Conservation (phyloP, 2,113 vertebrate species). For the Athene cunicularia region DNA sequence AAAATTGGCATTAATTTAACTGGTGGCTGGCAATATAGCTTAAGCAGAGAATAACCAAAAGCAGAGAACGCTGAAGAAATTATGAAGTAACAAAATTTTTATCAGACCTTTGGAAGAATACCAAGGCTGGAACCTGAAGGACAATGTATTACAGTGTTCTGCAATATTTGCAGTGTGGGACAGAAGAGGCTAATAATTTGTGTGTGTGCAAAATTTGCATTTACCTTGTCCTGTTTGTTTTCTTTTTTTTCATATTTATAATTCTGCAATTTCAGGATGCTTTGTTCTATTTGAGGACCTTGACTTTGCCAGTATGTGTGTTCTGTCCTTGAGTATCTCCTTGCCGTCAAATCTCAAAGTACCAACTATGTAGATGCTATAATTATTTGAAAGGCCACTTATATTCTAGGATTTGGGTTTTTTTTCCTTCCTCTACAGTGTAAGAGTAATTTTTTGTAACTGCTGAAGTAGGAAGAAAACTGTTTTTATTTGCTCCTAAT, state of each 20-base stretch:
- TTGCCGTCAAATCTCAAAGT: background rate
- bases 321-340: background rate
- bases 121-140: background rate
- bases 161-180: background rate
- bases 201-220: background rate
- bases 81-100: background rate
- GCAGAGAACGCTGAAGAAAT: background rate
- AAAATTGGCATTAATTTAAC: background rate
- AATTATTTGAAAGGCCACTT: slow-evolving; percentile 18
- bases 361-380: background rate
- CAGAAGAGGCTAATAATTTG: background rate
- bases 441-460: background rate
- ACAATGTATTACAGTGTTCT: background rate
- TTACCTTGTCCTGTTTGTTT: background rate
- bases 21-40: background rate
- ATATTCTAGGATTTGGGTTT: background rate
- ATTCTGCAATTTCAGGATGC: background rate
- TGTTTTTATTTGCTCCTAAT: background rate
- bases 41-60: background rate
- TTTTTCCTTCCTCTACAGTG: background rate
- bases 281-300: background rate
- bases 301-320: background rate
- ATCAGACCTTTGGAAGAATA: background rate
- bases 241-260: background rate
- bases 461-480: background rate